A percentile compares a stretch with the other conserved stretches of the same genome.
Conservation (phyloP, 1,140 invertebrate genomes). For the Zaprionus tsacasi region DNA sequence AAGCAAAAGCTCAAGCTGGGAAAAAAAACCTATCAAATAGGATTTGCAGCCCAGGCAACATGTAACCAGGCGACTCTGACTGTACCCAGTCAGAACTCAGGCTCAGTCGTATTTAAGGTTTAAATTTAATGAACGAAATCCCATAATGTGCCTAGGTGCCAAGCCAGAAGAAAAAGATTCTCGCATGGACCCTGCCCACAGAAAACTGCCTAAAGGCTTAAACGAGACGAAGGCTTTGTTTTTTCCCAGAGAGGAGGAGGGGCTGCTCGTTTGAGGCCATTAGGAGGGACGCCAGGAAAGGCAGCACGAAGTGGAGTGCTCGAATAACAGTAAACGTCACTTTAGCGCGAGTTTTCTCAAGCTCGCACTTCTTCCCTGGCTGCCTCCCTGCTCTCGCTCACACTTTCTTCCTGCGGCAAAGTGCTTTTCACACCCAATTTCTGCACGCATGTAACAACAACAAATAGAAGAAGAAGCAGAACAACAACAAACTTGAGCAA, state of each 20-base stretch:
- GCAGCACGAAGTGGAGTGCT: slow-evolving; percentile 34
- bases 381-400: background rate
- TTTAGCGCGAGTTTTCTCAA: slow-evolving; percentile 43
- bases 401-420: slow-evolving; percentile 31
- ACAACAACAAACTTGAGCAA: slow-evolving; percentile 18
- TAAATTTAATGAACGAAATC: slow-evolving; percentile 72
- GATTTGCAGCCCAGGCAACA: slow-evolving; percentile 70
- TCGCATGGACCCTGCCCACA: slow-evolving; percentile 28
- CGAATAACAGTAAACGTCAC: slow-evolving; percentile 76
- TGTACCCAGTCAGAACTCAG: background rate
- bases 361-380: background rate
- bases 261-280: background rate
- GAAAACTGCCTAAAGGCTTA: slow-evolving; percentile 62
- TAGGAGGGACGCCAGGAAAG: slow-evolving; percentile 5
- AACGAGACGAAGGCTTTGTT: slow-evolving; percentile 25
- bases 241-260: background rate
- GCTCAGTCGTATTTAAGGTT: slow-evolving; percentile 51
- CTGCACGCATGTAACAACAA: slow-evolving; percentile 58
- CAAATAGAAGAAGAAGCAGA: slow-evolving; percentile 33
- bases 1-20: slow-evolving; percentile 15
- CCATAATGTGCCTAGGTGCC: slow-evolving; percentile 48
- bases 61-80: slow-evolving; percentile 9
- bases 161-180: slow-evolving; percentile 32
- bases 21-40: slow-evolving; percentile 66
- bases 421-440: slow-evolving; percentile 79